These are phyloP conservation scores for Chelmon rostratus DNA, from an alignment of 2,797 vertebrate genomes.

Conservation along the genomic window DNA sequence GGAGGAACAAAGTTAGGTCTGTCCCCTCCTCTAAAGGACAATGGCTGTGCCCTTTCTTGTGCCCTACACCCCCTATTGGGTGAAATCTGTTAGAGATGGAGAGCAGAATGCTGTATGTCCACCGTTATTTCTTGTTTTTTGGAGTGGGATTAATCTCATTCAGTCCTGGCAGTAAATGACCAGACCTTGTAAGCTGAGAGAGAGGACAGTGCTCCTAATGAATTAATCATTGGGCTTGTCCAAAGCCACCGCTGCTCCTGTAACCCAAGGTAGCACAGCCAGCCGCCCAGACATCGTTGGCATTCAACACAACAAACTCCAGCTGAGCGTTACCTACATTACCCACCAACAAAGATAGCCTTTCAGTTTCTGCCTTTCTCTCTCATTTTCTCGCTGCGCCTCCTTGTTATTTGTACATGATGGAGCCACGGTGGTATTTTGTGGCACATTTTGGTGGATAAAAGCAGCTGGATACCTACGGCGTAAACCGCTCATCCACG, in stretches of 20 bases:
- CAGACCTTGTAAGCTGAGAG: conserved; percentile 50
- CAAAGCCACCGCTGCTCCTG: conserved; percentile 48
- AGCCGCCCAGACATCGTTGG: background rate
- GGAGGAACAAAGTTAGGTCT: background rate
- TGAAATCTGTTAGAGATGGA: background rate
- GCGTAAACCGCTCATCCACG: background rate
- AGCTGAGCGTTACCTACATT: conserved; percentile 13
- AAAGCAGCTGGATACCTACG: background rate
- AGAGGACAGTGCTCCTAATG: conserved; percentile 51
- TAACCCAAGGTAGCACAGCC: conserved; percentile 47
- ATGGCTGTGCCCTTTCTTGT: background rate
- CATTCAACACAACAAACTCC: conserved; percentile 27
- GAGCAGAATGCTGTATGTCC: background rate
- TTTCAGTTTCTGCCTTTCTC: background rate
- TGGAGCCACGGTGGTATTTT: background rate
- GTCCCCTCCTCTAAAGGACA: background rate
- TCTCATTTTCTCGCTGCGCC: background rate
- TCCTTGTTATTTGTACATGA: background rate
- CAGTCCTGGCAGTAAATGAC: conserved; percentile 7
- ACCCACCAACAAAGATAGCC: background rate
- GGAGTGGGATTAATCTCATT: conserved; percentile 12
- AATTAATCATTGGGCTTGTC: conserved; percentile 71
- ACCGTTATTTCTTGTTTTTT: background rate
- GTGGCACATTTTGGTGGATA: background rate
- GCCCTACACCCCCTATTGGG: background rate